Evolutionary conservation across 2,888 invertebrate genomes (phyloP).

Genomic region (Seira musarum): DNA sequence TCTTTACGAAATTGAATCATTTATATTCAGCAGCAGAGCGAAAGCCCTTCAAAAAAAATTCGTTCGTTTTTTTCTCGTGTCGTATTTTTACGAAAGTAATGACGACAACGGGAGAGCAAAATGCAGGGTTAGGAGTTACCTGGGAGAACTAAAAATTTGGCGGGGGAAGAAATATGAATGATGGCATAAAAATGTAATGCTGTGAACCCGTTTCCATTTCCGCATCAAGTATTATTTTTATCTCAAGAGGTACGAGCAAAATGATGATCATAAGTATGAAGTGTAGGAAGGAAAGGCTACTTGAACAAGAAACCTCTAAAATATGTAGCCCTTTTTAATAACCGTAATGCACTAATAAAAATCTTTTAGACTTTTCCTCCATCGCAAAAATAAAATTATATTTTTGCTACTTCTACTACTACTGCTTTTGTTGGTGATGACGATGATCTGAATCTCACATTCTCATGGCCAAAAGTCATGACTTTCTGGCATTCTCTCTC

Average conservation of each 20-base stretch:
- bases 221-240: not conserved
- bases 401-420: too few relatives aligned
- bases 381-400: not conserved
- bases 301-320: not conserved
- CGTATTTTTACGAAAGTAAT: not conserved
- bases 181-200: not conserved
- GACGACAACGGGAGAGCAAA: conserved; percentile 2
- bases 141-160: conserved; percentile 12
- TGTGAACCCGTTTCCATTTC: not conserved
- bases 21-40: conserved; percentile 36
- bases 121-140: not conserved
- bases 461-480: not conserved
- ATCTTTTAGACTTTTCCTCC: not conserved
- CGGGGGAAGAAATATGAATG: not conserved
- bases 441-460: not conserved
- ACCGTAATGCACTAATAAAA: not conserved
- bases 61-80: conserved; percentile 33
- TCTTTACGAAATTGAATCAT: conserved; percentile 46
- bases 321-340: not conserved
- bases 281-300: not conserved
- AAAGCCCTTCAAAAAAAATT: conserved; percentile 30
- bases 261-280: not conserved
- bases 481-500: not conserved
- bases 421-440: not conserved
- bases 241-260: not conserved